Percentiles rank a stretch among this genome's conserved stretches.
Evolutionary conservation across 2,797 vertebrate genomes (phyloP).

Genomic region (Glyptemys insculpta): DNA sequence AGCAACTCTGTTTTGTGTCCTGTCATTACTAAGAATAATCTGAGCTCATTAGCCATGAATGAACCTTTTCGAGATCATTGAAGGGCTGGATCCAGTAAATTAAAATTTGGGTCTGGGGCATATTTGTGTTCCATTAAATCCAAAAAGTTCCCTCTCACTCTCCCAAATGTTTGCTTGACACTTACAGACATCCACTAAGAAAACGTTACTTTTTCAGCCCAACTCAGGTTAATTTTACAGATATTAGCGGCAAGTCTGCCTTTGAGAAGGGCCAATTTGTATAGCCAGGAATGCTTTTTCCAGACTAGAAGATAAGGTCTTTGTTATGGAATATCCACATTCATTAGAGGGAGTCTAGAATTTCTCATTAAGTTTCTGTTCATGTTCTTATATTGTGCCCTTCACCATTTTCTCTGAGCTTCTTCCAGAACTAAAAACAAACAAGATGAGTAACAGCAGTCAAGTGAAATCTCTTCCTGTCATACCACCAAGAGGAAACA

Average conservation of each 20-base stretch:
- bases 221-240: not conserved
- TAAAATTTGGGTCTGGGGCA: not conserved
- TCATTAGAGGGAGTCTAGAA: not conserved
- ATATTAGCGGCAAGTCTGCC: not conserved
- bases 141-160: not conserved
- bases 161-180: not conserved
- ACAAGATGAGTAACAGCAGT: not conserved
- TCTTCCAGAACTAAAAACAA: not conserved
- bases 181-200: not conserved
- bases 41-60: fast-evolving
- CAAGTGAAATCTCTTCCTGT: not conserved
- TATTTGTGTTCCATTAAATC: not conserved
- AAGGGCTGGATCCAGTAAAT: not conserved
- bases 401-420: not conserved
- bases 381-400: not conserved
- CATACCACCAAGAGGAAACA: not conserved
- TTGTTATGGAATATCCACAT: not conserved
- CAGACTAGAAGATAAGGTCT: not conserved
- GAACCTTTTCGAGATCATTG: not conserved
- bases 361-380: not conserved
- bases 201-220: not conserved
- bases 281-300: not conserved
- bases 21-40: not conserved
- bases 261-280: not conserved
- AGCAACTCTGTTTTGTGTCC: not conserved